Percentiles rank a stretch among this genome's conserved stretches.
Conservation (phyloP, 2,888 invertebrate genomes). For the Antitype chi region DNA sequence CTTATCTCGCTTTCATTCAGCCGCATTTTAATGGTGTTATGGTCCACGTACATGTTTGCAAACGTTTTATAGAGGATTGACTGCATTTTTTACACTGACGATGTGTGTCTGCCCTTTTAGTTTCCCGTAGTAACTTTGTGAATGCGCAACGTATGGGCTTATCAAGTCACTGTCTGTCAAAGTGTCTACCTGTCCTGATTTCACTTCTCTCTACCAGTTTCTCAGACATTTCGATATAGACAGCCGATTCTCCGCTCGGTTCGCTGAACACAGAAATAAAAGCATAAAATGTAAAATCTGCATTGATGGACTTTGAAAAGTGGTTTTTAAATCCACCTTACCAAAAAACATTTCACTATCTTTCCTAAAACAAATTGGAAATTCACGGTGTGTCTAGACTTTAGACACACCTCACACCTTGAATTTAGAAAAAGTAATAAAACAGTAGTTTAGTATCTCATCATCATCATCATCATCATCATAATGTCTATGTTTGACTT, state of each 20-base stretch:
- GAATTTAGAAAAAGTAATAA: neutral
- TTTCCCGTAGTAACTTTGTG: slow-evolving; percentile 27
- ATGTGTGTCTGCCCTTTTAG: slow-evolving; percentile 20
- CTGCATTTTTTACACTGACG: slow-evolving; percentile 23
- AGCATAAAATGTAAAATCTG: slow-evolving; percentile 5
- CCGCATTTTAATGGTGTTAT: slow-evolving; percentile 24
- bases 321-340: slow-evolving; percentile 7
- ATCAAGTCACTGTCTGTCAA: slow-evolving; percentile 34
- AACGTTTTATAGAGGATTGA: slow-evolving; percentile 24
- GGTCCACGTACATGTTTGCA: slow-evolving; percentile 21
- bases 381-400: neutral
- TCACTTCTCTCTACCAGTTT: slow-evolving; percentile 18
- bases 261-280: slow-evolving; percentile 38
- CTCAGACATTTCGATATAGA: slow-evolving; percentile 26
- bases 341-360: neutral
- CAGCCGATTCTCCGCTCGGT: slow-evolving; percentile 18
- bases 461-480: too few species aligned
- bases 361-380: neutral
- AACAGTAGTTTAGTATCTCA: neutral
- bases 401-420: neutral
- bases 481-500: neutral
- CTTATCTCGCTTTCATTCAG: slow-evolving; percentile 42
- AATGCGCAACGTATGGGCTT: slow-evolving; percentile 25
- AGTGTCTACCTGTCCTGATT: slow-evolving; percentile 36
- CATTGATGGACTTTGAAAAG: slow-evolving; percentile 11